Percentiles rank a stretch among this genome's conserved stretches.
Evolutionary conservation across 2,888 invertebrate species (phyloP).

Genomic region (Bellardia bayeri): DNA sequence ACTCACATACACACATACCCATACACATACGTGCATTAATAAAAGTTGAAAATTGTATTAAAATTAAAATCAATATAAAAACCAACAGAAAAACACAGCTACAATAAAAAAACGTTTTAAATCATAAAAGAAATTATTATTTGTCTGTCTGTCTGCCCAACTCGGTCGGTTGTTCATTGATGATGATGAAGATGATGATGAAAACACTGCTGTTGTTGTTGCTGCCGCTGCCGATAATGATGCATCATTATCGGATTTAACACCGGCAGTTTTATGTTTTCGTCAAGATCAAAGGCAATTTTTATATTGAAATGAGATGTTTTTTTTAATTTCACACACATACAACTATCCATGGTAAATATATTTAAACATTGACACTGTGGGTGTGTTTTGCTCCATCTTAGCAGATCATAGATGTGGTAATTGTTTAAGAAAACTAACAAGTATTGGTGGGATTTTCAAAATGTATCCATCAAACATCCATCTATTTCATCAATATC

Average conservation of each 20-base stretch:
- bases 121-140: conserved; percentile 49
- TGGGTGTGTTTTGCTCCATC: conserved; percentile 66
- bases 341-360: not conserved
- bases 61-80: conserved; percentile 43
- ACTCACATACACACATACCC: conserved; percentile 8
- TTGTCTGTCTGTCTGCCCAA: conserved; percentile 15
- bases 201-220: conserved; percentile 22
- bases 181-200: conserved; percentile 28
- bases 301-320: conserved; percentile 40
- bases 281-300: conserved; percentile 71
- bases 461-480: conserved; percentile 13
- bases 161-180: conserved; percentile 47
- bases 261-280: conserved; percentile 65
- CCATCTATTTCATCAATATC: not conserved
- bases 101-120: conserved; percentile 37
- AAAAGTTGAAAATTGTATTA: conserved; percentile 37
- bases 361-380: not conserved
- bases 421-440: conserved; percentile 70
- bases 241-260: conserved; percentile 62
- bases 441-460: conserved; percentile 44
- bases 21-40: not conserved
- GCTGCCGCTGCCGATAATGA: conserved; percentile 28
- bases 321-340: conserved; percentile 43
- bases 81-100: not conserved
- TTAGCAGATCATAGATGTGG: conserved; percentile 58